Base-by-base conservation (phyloP, 30 jellyfish, hydroid and myxozoan species). In the Sanderia malayensis region DNA sequence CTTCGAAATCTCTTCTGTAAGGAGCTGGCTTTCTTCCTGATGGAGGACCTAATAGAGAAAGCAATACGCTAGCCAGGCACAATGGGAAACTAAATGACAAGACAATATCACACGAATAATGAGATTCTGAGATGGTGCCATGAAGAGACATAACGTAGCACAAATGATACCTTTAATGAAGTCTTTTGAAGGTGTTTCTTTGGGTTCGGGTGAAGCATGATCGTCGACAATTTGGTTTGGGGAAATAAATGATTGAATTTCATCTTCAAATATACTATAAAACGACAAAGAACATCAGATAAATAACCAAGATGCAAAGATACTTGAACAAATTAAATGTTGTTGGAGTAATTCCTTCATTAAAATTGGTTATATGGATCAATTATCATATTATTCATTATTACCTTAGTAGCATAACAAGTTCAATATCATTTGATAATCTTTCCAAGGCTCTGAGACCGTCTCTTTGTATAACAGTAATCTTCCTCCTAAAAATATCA, bases 1-100 rank as follows among this genome's bases (percentile, higher is more conserved):
- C 95, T 70, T 93, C 99, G 59, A 93, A 93, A 55, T 93, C 99
- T 23, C 96, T 88, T 76, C 96, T 80, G 44, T 84, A 84, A 31
- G 98, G 96, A 17, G 98, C 96, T 2, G 95, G 93, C 24, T 72
- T 78, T 28, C 98, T 74, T 4, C 93, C 77, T 2, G 58, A 63
- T 7, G 88, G 83, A 4, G 80, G 71, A 26, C 77, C 92, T 76
- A 32, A 30, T 28, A 46, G 26, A 58, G 15, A 0, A 31, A 57
- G 0, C 31, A 29, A 25, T 41, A n/a, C n/a, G n/a, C n/a, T n/a
- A n/a, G n/a, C n/a, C n/a, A n/a, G n/a, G n/a, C n/a, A n/a, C n/a
- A n/a, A n/a, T n/a, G n/a, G n/a, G n/a, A n/a, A n/a, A n/a, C n/a
- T n/a, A n/a, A n/a, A n/a, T n/a, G n/a, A n/a, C n/a, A n/a, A n/a